A percentile compares a stretch with the other conserved stretches of the same genome.
Conservation (phyloP, 35 echinoderm and acorn worm genomes). For the Chiridota heheva region DNA sequence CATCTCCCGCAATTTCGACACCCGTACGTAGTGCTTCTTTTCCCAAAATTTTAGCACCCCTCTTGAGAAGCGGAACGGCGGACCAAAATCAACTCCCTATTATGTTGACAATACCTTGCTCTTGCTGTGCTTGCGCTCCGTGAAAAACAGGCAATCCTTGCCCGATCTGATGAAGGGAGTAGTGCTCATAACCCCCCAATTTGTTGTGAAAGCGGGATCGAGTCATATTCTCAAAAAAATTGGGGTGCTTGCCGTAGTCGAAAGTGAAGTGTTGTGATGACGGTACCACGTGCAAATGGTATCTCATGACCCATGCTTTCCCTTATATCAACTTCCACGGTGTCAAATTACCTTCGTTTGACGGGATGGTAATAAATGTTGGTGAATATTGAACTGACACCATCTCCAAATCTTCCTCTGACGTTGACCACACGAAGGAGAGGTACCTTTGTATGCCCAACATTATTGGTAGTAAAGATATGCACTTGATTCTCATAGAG, state of each 20-base stretch:
- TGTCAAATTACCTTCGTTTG: neutral
- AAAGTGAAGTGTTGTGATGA: no score
- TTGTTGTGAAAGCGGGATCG: neutral
- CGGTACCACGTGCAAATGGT: constrained; percentile 31
- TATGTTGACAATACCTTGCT: constrained; percentile 28
- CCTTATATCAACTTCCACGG: constrained; percentile 31
- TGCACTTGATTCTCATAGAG: no score
- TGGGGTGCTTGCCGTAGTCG: no score
- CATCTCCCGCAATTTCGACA: constrained; percentile 13
- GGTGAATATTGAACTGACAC: neutral
- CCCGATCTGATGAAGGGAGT: constrained; percentile 30
- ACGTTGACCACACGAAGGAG: constrained; percentile 21
- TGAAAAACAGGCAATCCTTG: constrained; percentile 49
- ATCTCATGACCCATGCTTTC: neutral
- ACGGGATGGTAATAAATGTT: constrained; percentile 28
- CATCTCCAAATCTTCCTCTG: constrained; percentile 15
- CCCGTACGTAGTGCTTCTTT: constrained; percentile 50
- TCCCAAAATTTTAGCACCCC: constrained; percentile 45
- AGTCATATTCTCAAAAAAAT: no score
- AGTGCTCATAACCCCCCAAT: constrained; percentile 14
- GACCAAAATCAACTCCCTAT: constrained; percentile 34
- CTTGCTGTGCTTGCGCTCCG: constrained; percentile 26
- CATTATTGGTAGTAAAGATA: no score
- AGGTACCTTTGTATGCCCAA: constrained; percentile 20
- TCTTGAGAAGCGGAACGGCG: constrained; percentile 43